Evolutionary conservation across 2,888 invertebrate genomes (phyloP).

Genomic region (Fissipunctia ypsillon): DNA sequence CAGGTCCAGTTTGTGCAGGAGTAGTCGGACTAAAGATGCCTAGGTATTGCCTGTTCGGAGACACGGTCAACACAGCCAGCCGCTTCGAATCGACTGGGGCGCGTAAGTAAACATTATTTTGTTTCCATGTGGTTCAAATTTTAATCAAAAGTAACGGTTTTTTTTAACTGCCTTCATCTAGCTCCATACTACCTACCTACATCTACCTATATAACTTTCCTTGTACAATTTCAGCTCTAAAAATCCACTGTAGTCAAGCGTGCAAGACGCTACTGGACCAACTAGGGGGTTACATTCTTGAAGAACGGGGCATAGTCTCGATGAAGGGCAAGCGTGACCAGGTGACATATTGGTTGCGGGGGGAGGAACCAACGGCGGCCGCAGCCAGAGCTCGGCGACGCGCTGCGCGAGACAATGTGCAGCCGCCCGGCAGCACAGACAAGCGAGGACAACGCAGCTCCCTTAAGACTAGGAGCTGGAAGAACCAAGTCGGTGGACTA

Average conservation of each 20-base stretch:
- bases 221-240: constrained; percentile 90
- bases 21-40: constrained; percentile 98
- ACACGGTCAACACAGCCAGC: constrained; percentile 97
- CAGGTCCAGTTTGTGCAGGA: constrained; percentile 97
- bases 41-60: constrained; percentile 97
- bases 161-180: background rate
- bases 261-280: constrained; percentile 93
- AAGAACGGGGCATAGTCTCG: constrained; percentile 94
- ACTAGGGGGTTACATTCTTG: constrained; percentile 94
- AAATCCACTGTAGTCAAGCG: constrained; percentile 95
- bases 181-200: background rate
- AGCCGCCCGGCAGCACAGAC: constrained; percentile 82
- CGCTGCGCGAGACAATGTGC: constrained; percentile 82
- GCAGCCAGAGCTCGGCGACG: constrained; percentile 86
- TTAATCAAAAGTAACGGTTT: too few relatives aligned
- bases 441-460: constrained; percentile 88
- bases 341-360: constrained; percentile 95
- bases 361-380: constrained; percentile 92
- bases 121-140: too few relatives aligned
- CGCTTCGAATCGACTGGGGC: constrained; percentile 96
- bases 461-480: constrained; percentile 92
- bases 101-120: constrained; percentile 89
- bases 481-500: constrained; percentile 88
- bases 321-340: constrained; percentile 97
- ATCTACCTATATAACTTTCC: background rate